Evolutionary conservation across 2,113 vertebrate genomes (phyloP).

Genomic region (Seriola dumerili): DNA sequence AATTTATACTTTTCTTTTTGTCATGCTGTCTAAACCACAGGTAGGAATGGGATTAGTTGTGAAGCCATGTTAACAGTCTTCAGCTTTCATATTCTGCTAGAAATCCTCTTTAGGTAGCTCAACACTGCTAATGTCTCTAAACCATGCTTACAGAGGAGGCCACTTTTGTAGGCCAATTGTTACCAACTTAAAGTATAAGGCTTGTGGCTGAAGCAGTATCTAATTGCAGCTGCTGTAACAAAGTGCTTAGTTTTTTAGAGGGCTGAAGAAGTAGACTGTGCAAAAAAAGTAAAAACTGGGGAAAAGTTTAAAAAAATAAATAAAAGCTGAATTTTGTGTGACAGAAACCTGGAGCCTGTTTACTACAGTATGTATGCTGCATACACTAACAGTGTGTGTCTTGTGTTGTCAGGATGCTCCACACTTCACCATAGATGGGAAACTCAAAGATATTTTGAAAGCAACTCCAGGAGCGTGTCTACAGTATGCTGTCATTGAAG

Average conservation of each 20-base stretch:
- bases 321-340: too few relatives aligned
- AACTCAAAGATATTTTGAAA: constrained; percentile 84
- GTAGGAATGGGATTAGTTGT: neutral
- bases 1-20: neutral
- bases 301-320: neutral
- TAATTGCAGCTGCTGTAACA: neutral
- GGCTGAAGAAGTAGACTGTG: neutral
- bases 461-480: constrained; percentile 85
- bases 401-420: constrained; percentile 85
- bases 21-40: neutral
- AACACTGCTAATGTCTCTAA: neutral
- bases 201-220: neutral
- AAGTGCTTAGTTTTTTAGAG: neutral
- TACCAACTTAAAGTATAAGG: neutral
- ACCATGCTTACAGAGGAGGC: neutral
- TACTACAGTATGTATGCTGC: neutral
- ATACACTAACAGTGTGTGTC: constrained; percentile 6
- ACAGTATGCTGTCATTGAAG: constrained; percentile 89
- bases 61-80: neutral
- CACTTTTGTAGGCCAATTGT: neutral
- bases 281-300: neutral
- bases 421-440: constrained; percentile 81
- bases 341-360: neutral
- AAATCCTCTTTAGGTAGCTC: neutral
- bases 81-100: neutral